Base-by-base conservation (phyloP, 2,113 vertebrate genomes). In the Halcyon malimbica region DNA sequence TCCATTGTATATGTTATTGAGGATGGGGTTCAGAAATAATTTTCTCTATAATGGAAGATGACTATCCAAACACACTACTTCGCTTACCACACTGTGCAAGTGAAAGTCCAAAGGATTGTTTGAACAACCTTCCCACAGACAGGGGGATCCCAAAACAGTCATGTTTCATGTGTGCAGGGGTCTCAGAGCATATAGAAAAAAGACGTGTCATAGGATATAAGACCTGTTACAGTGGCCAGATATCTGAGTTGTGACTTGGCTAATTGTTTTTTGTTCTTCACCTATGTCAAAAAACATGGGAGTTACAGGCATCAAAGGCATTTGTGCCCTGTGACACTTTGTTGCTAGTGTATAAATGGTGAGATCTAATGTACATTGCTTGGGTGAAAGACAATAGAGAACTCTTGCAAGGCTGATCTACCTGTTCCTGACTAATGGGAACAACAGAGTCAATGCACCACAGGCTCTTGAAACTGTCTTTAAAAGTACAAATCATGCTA, bases 391-490 rank as follows among this genome's bases (percentile, higher is more conserved):
- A 75, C 21, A 37, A 17, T 5, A 56, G 14, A 69, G 7, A 46
- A 9, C 6, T 35, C 14, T 57, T 68, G 69, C 19, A 80, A 69
- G 11, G 20, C 63, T 70, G 68, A 20, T 20, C 35, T 85, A 1
- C 46, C 70, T 71, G 41, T 35, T 83, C 67, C 44, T 60, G 31
- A 25, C 73, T 73, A 29, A 91, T 12, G 51, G 42, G 65, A 81
- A 21, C 0, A 76, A 19, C 0, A 76, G n/a, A 76, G 37, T 20
- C 3, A 8, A 57, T 39, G 42, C 10, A 64, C 20, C 19, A 25
- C 68, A n/a, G 4, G 16, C 26, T 68, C 24, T 79, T 57, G 50
- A 44, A 77, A 69, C 8, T n/a, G 14, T 69, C 50, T 91, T 76
- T 91, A 73, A 90, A 84, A 89, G 44, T 16, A 46, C 31, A 77